Conservation (phyloP, 1,140 invertebrate genomes). For the Aphis craccivora region DNA sequence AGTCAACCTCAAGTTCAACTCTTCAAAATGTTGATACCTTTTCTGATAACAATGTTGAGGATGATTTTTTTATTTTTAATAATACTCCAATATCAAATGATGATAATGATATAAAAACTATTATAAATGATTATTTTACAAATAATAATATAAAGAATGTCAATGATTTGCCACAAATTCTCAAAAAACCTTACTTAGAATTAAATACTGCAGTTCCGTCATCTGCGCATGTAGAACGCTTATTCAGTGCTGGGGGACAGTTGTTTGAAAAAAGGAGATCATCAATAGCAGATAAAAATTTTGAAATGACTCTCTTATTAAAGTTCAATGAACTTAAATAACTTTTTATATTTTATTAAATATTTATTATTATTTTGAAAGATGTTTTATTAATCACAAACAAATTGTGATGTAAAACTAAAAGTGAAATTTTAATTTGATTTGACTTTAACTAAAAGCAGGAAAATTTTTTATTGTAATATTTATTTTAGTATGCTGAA, state of each 20-base stretch:
- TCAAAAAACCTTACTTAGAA: background rate
- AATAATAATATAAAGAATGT: background rate
- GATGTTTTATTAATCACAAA: too few relatives aligned
- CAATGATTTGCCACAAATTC: background rate
- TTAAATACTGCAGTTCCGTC: background rate
- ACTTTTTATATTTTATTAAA: background rate
- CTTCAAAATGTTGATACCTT: background rate
- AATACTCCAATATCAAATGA: too few relatives aligned
- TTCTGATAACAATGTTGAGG: background rate
- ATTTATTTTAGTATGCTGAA: too few relatives aligned
- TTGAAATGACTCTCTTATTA: background rate
- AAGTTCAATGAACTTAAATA: constrained; percentile 2
- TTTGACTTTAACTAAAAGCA: too few relatives aligned
- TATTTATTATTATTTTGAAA: too few relatives aligned
- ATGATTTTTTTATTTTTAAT: too few relatives aligned
- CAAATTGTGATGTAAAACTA: too few relatives aligned
- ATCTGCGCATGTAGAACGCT: background rate
- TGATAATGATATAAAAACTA: too few relatives aligned
- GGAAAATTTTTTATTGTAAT: too few relatives aligned
- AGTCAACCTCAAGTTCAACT: background rate
- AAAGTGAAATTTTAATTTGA: too few relatives aligned
- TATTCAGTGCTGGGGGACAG: background rate
- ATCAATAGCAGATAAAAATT: background rate
- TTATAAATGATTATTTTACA: constrained; percentile 1
- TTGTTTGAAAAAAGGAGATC: background rate